These are phyloP conservation scores for Drosophila sproati DNA, from an alignment of 1,140 invertebrate genomes.

Conservation along the genomic window DNA sequence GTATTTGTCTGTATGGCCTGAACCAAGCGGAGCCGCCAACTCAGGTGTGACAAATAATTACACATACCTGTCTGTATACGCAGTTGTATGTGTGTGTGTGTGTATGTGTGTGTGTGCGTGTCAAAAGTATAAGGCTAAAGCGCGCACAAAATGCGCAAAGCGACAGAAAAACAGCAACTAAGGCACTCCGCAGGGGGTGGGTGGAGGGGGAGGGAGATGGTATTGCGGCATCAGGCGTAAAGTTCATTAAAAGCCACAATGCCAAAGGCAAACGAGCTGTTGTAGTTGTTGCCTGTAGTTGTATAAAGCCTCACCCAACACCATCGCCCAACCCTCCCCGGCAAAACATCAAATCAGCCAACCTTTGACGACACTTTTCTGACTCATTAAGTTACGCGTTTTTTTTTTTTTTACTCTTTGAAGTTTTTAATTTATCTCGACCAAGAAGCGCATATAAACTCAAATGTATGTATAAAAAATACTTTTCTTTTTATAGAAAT, in stretches of 20 bases:
- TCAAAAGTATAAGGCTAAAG: slow-evolving; percentile 62
- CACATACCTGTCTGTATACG: slow-evolving; percentile 68
- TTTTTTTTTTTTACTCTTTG: neutral
- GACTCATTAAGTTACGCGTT: slow-evolving; percentile 64
- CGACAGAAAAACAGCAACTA: slow-evolving; percentile 52
- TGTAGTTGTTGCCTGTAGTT: slow-evolving; percentile 3
- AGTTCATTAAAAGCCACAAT: slow-evolving; percentile 51
- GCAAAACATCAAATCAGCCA: slow-evolving; percentile 18
- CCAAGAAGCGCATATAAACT: too few species aligned
- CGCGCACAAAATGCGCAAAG: slow-evolving; percentile 54
- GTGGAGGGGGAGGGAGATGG: neutral
- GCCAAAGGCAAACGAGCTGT: slow-evolving; percentile 40
- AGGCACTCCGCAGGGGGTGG: neutral
- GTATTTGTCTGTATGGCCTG: slow-evolving; percentile 50
- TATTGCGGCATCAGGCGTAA: slow-evolving; percentile 26
- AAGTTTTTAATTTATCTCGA: slow-evolving; percentile 5
- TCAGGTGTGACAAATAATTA: slow-evolving; percentile 84
- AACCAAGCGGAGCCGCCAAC: slow-evolving; percentile 61
- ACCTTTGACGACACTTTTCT: slow-evolving; percentile 67
- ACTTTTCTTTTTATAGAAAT: too few species aligned
- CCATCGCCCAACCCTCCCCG: slow-evolving; percentile 22
- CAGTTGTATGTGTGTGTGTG: neutral
- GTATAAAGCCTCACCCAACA: neutral
- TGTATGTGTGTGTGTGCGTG: slow-evolving; percentile 45
- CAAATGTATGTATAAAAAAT: too few species aligned